Conservation (phyloP, 2,797 vertebrate species). For the Pseudomugil gertrudae region DNA sequence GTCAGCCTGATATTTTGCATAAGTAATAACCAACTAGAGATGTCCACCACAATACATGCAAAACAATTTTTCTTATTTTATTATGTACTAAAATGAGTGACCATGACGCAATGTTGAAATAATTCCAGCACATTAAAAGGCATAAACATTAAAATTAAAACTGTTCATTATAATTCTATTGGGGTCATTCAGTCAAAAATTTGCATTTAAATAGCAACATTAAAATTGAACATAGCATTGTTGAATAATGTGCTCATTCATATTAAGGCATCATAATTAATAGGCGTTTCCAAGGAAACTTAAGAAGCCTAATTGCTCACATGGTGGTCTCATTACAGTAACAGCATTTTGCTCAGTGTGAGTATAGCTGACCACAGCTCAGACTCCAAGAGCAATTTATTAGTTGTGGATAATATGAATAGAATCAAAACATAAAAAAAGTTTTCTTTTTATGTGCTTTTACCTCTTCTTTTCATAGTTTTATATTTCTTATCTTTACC, state of each 20-base stretch:
- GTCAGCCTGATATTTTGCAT: slow-evolving; percentile 32
- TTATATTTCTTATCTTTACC: slow-evolving; percentile 7
- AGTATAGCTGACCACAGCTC: slow-evolving; percentile 50
- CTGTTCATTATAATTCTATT: slow-evolving; percentile 69
- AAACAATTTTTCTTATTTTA: slow-evolving; percentile 12
- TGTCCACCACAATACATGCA: slow-evolving; percentile 16
- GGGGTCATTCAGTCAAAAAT: slow-evolving; percentile 76
- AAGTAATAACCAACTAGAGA: slow-evolving; percentile 21
- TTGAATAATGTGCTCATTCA: slow-evolving; percentile 71
- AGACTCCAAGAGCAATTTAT: slow-evolving; percentile 25
- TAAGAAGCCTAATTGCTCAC: slow-evolving; percentile 67
- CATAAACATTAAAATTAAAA: slow-evolving; percentile 67
- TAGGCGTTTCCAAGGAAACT: slow-evolving; percentile 69
- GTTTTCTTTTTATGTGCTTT: not conserved
- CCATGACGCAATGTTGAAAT: slow-evolving; percentile 46
- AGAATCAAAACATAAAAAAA: slow-evolving; percentile 23
- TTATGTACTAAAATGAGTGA: slow-evolving; percentile 24
- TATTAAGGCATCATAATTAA: slow-evolving; percentile 73
- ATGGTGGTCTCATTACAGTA: slow-evolving; percentile 63
- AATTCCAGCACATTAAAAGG: slow-evolving; percentile 52
- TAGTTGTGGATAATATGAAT: slow-evolving; percentile 10
- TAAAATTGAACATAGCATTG: slow-evolving; percentile 71
- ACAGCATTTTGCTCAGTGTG: slow-evolving; percentile 17
- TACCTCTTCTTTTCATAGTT: slow-evolving; percentile 17
- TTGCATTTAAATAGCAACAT: slow-evolving; percentile 81